Conservation (phyloP, 2,888 invertebrate genomes). For the Gortyna flavago region DNA sequence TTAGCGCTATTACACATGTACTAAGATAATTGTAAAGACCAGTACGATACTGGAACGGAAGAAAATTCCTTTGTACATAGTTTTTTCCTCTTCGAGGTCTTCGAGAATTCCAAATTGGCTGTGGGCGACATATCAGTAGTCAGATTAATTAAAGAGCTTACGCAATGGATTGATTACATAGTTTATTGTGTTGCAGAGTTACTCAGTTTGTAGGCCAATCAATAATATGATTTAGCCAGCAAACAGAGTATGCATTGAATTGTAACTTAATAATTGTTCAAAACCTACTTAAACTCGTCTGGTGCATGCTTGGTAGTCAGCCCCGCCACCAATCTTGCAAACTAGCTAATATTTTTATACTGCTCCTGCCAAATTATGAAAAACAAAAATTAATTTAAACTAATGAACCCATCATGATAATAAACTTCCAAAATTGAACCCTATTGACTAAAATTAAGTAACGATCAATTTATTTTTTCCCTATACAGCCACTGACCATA, state of each 20-base stretch:
- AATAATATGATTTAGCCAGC: background rate
- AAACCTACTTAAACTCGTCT: background rate
- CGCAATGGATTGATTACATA: conserved; percentile 28
- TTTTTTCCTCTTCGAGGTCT: conserved; percentile 14
- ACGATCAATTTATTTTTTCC: conserved; percentile 1
- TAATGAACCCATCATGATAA: background rate
- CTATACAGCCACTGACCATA: conserved; percentile 27
- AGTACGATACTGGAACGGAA: conserved; percentile 23
- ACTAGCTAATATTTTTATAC: background rate
- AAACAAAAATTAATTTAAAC: too few relatives aligned
- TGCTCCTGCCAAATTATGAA: background rate
- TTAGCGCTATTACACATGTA: conserved; percentile 15
- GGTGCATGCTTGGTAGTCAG: background rate
- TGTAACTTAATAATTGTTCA: background rate
- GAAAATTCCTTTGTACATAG: conserved; percentile 47
- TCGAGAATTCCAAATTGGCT: background rate
- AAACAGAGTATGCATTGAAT: background rate
- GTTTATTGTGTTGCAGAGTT: background rate
- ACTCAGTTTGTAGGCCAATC: background rate
- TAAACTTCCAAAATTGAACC: background rate
- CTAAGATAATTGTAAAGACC: conserved; percentile 34
- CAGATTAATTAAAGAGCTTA: conserved; percentile 26
- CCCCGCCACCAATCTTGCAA: background rate
- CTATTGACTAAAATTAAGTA: conserved; percentile 9
- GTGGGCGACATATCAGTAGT: conserved; percentile 7